Conservation (phyloP, 2,888 invertebrate genomes). For the Odontocolon sp. region DNA sequence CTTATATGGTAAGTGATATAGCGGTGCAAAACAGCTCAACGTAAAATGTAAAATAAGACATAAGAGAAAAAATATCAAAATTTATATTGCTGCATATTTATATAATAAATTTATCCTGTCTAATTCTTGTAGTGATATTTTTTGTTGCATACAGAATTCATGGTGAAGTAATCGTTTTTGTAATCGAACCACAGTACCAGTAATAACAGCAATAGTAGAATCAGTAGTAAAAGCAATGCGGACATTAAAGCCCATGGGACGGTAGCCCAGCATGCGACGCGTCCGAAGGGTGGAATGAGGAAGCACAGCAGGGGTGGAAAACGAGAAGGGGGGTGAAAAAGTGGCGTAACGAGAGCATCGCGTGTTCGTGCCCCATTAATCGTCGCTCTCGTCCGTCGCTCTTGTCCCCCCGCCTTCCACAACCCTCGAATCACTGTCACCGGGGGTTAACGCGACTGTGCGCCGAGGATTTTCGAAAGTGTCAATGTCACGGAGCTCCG, state of each 20-base stretch:
- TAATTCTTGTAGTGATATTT: no score
- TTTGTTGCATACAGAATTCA: no score
- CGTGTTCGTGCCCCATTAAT: constrained; percentile 70
- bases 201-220: neutral
- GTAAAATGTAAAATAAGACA: no score
- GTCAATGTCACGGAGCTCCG: constrained; percentile 52
- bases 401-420: constrained; percentile 23
- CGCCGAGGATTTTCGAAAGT: constrained; percentile 52
- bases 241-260: constrained; percentile 13
- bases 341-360: constrained; percentile 69
- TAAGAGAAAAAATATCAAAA: no score
- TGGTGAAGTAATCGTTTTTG: constrained; percentile 25
- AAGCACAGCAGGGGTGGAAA: neutral
- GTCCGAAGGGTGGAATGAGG: constrained; percentile 13
- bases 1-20: no score
- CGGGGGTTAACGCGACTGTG: constrained; percentile 50
- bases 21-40: no score
- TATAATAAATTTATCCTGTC: no score
- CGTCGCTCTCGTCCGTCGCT: constrained; percentile 61
- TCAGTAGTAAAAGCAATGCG: neutral
- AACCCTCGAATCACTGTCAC: constrained; percentile 57
- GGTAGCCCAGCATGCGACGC: constrained; percentile 38
- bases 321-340: constrained; percentile 32
- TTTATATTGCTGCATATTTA: no score
- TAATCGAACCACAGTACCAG: constrained; percentile 27